Percentiles rank a stretch among this genome's conserved stretches.
phyloP scores from a whole-genome alignment of 1,140 invertebrate species.

The Pseudomyrmex gracilis region DNA sequence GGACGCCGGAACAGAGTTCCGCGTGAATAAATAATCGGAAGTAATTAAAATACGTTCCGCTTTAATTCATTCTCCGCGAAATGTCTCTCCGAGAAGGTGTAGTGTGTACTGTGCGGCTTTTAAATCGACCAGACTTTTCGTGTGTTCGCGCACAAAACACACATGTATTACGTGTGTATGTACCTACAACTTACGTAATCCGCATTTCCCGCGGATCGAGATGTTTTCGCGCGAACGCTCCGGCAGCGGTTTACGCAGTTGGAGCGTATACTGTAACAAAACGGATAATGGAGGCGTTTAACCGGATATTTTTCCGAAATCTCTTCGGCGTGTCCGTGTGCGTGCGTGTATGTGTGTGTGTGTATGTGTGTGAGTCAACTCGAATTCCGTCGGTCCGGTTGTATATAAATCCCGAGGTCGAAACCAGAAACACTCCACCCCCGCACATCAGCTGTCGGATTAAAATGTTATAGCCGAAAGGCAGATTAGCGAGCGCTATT shows the following conservation, averaged over 20 bases:
- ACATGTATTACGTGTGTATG: background rate
- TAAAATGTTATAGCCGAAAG: conserved; percentile 47
- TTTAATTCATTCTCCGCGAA: too few relatives aligned
- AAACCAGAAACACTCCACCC: conserved; percentile 31
- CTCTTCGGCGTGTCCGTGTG: background rate
- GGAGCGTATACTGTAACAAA: conserved; percentile 24
- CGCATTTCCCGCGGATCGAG: background rate
- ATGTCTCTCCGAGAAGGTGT: too few relatives aligned
- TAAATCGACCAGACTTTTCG: conserved; percentile 4
- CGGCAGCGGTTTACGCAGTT: conserved; percentile 3
- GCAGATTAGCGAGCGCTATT: conserved; percentile 36
- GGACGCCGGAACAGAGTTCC: background rate
- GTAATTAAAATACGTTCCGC: too few relatives aligned
- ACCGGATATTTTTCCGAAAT: conserved; percentile 28
- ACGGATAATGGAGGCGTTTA: conserved; percentile 11
- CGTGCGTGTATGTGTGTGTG: background rate
- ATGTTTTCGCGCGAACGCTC: background rate
- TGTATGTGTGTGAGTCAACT: background rate
- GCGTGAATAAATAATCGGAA: too few relatives aligned
- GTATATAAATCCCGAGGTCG: conserved; percentile 2
- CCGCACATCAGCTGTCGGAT: conserved; percentile 30
- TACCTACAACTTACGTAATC: background rate
- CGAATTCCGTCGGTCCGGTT: background rate
- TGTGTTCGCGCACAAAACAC: background rate
- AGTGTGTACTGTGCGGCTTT: background rate